Base-by-base conservation (phyloP, 2,113 vertebrate genomes). In the Sphaerodactylus townsendi region DNA sequence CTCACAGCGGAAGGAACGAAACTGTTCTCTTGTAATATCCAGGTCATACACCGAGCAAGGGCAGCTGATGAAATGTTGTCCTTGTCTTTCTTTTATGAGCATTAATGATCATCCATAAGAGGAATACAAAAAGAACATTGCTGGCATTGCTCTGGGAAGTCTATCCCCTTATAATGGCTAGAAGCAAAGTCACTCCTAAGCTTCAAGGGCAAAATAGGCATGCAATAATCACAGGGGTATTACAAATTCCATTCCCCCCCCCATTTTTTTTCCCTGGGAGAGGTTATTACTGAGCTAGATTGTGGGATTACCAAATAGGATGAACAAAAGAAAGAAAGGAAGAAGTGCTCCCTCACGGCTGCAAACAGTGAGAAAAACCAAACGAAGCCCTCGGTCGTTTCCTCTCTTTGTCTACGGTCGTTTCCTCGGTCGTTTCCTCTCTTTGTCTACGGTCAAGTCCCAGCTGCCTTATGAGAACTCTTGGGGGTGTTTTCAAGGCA, bases 291-390 rank as follows among this genome's bases (percentile, higher is more conserved):
- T 83, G 78, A n/a, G 68, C 19, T 79, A 92, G 89, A 86, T 81
- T 87, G 87, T 90, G 88, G 92, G 93, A 94, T 93, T 84, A 82
- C 90, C 92, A 93, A 90, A 90, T 86, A 71, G 91, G 85, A 93
- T n/a, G 70, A 82, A 92, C 75, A 85, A 93, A 89, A 90, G 84
- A 89, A 69, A n/a, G 35, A 50, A 68, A 37, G 21, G 33, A 35
- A 79, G 80, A 77, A 80, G 48, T 85, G 81, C 44, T 1, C 9
- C 81, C 83, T 92, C 84, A 86, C 89, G 14, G 89, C 4, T 68
- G 71, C 13, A 10, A 83, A 68, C 15, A 56, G 62, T 56, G 39
- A 53, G 46, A 69, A 50, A 35, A 53, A 1, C 30, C 28, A 10
- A 41, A 41, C 23, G 37, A 15, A 62, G 59, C 59, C 59, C 9